Conservation (phyloP, 2,797 vertebrate species). For the Notolepis coatsorum region DNA sequence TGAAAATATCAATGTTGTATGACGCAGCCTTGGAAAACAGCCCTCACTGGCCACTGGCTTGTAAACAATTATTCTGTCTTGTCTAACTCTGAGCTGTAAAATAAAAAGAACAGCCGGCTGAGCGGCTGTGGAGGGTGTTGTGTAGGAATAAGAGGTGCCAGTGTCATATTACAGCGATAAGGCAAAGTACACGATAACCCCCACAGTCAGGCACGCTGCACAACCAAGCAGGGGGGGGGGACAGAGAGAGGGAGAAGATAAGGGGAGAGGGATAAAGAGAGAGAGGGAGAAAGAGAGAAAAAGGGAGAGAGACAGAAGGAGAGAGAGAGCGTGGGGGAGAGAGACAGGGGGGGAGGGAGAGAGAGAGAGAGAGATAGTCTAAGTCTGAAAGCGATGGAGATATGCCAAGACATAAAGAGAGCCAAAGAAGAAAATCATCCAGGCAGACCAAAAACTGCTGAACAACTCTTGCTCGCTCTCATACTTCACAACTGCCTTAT, state of each 20-base stretch:
- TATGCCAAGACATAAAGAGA: too few relatives aligned
- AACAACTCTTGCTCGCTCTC: too few relatives aligned
- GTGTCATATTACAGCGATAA: conserved; percentile 76
- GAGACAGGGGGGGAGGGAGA: conserved; percentile 1
- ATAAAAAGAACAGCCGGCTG: conserved; percentile 24
- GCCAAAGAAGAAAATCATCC: too few relatives aligned
- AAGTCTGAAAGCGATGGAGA: too few relatives aligned
- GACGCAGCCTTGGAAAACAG: conserved; percentile 33
- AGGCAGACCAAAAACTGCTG: too few relatives aligned
- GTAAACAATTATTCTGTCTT: conserved; percentile 54
- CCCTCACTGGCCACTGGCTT: conserved; percentile 45
- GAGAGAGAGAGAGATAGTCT: conserved; percentile 14
- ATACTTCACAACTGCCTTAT: too few relatives aligned
- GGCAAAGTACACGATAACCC: conserved; percentile 73
- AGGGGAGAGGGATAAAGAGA: neutral
- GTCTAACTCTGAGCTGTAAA: neutral
- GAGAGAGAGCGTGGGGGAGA: conserved; percentile 4
- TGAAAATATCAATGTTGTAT: conserved; percentile 45
- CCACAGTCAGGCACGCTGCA: conserved; percentile 48
- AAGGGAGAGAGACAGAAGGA: neutral
- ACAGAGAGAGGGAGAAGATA: conserved; percentile 17
- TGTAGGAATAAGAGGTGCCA: conserved; percentile 64
- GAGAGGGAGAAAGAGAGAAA: neutral
- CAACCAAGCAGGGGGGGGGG: conserved; percentile 15
- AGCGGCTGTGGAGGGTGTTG: conserved; percentile 42